Evolutionary conservation across 2,113 vertebrate genomes (phyloP), one percentile per base, ranked within the genome.

Genomic region (Esox niger): DNA sequence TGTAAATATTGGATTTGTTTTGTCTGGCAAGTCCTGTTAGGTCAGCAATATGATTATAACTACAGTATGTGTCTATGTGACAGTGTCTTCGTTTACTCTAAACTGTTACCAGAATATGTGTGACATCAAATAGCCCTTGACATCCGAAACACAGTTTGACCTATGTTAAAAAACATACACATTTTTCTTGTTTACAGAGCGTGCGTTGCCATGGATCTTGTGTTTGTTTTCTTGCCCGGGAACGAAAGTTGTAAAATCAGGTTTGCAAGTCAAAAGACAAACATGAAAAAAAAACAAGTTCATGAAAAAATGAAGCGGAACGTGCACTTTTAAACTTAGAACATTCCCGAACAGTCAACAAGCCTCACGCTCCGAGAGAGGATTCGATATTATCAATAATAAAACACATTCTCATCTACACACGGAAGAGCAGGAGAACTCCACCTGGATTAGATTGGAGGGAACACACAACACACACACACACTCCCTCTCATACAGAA

Each of bases 261-360:
- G 23, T 26, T n/a, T 15, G 17, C 21, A 11, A 13, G 6, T 1
- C 20, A 60, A 60, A n/a, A 17, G 11, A 84, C 79, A 84, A 87
- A 85, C 77, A 73, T 43, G 71, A 4, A 58, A 32, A 15, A n/a
- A n/a, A n/a, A n/a, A n/a, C n/a, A n/a, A n/a, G 60, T 60, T 88
- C 86, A 86, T 89, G 62, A 89, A 89, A 87, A 84, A 87, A 77
- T 84, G 68, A 10, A 66, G n/a, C 35, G 49, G 75, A 88, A 82
- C 77, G 76, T 0, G 67, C 79, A 85, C 85, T 87, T 87, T 86
- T 87, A 85, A 63, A 79, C 70, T 73, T 6, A 35, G 70, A 81
- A 82, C 64, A 71, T 74, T 79, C 65, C 64, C 27, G 75, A 79
- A 78, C 82, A 84, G 79, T 84, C 84, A 85, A 80, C 68, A 54